Conservation (phyloP, 2,888 invertebrate species). For the Escarpia spicata region DNA sequence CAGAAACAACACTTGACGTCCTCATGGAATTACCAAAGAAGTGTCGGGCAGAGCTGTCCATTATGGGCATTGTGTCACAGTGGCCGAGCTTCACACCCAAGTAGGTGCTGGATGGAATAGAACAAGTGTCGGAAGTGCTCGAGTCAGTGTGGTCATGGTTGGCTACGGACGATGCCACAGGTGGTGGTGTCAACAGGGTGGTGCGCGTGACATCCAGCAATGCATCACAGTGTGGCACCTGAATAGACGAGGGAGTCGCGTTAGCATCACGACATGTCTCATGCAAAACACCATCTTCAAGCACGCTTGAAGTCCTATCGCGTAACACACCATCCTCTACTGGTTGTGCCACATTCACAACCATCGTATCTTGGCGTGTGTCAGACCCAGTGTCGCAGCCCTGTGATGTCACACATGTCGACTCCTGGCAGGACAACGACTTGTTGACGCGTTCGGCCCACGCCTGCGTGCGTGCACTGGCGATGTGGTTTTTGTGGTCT, state of each 20-base stretch:
- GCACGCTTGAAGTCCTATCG: not conserved
- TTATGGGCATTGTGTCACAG: slow-evolving; percentile 9
- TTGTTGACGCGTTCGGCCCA: not conserved
- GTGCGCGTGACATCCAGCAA: not conserved
- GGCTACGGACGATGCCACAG: not conserved
- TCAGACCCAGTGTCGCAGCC: not conserved
- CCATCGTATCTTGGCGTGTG: not conserved
- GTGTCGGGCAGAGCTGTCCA: not conserved
- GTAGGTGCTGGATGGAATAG: not conserved
- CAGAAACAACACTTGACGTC: not conserved
- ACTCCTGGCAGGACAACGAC: not conserved
- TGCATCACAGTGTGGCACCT: not conserved
- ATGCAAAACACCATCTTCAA: not conserved
- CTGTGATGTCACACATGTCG: not conserved
- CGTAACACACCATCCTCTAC: not conserved
- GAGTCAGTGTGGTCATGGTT: not conserved
- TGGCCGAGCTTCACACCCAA: not conserved
- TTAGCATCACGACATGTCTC: not conserved
- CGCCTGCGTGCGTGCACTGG: not conserved
- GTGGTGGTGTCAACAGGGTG: not conserved
- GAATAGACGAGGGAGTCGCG: not conserved
- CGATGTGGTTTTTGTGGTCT: slow-evolving; percentile 7
- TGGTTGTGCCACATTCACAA: not conserved
- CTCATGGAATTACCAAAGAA: not conserved
- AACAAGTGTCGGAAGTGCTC: not conserved